A percentile compares a stretch with the other conserved stretches of the same genome.
Evolutionary conservation across 1,140 invertebrate genomes (phyloP).

Genomic region (Monochamus saltuarius): DNA sequence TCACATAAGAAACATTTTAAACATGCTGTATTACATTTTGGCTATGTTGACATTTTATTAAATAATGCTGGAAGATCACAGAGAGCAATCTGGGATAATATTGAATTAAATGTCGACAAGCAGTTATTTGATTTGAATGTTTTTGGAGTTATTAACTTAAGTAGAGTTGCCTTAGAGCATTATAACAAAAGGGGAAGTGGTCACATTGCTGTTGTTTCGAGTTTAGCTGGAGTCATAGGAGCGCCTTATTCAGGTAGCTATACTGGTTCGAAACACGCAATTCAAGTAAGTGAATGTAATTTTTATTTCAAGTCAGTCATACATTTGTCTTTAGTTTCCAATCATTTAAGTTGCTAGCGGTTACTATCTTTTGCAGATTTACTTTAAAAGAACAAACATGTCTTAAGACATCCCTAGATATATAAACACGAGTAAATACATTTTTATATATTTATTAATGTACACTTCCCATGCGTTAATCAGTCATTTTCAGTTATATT

Average conservation of each 20-base stretch:
- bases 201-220: constrained; percentile 74
- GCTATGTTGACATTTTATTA: constrained; percentile 73
- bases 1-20: constrained; percentile 65
- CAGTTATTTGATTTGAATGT: constrained; percentile 83
- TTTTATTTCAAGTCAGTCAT: no score
- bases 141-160: constrained; percentile 71
- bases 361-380: no score
- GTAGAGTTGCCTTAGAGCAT: constrained; percentile 66
- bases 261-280: constrained; percentile 76
- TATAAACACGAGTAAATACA: no score
- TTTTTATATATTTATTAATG: no score
- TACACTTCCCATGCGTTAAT: no score
- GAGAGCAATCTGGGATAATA: constrained; percentile 73
- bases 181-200: constrained; percentile 64
- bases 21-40: constrained; percentile 71
- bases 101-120: constrained; percentile 73
- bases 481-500: no score
- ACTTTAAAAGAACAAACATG: no score
- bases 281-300: constrained; percentile 63
- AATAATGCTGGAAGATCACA: constrained; percentile 84
- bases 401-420: no score
- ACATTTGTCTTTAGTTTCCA: no score
- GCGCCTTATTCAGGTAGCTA: constrained; percentile 76
- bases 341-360: no score
- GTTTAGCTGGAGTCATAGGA: constrained; percentile 68